phyloP scores from a whole-genome alignment of 2,888 invertebrate species.

The Bombylius major region DNA sequence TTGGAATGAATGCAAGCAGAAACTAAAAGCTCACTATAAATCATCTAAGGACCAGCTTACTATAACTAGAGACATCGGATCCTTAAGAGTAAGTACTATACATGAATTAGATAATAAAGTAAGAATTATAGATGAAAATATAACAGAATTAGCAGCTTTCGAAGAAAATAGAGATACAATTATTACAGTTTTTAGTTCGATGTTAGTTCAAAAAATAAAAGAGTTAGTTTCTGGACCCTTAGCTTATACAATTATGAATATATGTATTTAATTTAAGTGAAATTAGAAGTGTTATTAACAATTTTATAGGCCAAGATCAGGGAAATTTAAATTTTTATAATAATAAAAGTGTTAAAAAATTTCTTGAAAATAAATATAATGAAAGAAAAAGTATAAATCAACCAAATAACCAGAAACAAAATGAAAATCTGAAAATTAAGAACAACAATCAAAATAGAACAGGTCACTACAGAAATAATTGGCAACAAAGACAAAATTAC shows the following conservation, averaged over 20 bases:
- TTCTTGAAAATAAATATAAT: too few relatives aligned
- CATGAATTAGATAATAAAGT: slow-evolving; percentile 9
- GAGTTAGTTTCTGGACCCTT: too few relatives aligned
- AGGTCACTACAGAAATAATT: neutral
- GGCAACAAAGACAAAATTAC: neutral
- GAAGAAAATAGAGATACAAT: neutral
- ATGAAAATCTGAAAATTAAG: too few relatives aligned
- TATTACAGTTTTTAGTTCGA: slow-evolving; percentile 6
- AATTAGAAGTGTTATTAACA: too few relatives aligned
- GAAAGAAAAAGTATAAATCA: too few relatives aligned
- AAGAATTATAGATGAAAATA: slow-evolving; percentile 6
- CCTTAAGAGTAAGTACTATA: slow-evolving; percentile 4
- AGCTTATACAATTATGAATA: too few relatives aligned
- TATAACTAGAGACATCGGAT: neutral
- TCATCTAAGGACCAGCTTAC: neutral
- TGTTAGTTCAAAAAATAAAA: slow-evolving; percentile 8
- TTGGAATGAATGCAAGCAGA: neutral
- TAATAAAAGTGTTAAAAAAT: neutral
- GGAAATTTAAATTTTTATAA: neutral
- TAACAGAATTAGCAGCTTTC: slow-evolving; percentile 8
- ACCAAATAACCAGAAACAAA: too few relatives aligned
- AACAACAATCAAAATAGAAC: too few relatives aligned
- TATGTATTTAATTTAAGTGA: too few relatives aligned
- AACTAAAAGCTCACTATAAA: neutral
- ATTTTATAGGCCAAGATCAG: slow-evolving; percentile 4